A percentile compares a stretch with the other conserved stretches of the same genome.
phyloP scores from a whole-genome alignment of 2,113 vertebrate genomes.

The Ictalurus furcatus region DNA sequence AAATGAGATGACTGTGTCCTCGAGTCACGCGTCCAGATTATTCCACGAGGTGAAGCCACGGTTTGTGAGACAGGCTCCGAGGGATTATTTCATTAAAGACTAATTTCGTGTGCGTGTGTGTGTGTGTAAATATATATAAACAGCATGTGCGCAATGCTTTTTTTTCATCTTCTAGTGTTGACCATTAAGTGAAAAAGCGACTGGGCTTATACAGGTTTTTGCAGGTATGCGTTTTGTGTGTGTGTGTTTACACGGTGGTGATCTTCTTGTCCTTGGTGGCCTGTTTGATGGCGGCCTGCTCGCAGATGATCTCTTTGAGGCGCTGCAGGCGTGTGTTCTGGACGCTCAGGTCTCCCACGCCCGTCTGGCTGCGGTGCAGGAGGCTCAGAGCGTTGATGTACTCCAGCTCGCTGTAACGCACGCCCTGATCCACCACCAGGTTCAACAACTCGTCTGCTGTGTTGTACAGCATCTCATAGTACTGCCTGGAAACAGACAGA shows the following conservation, averaged over 20 bases:
- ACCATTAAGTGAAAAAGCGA: background rate
- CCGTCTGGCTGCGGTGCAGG: conserved; percentile 95
- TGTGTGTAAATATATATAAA: background rate
- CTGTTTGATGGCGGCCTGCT: conserved; percentile 97
- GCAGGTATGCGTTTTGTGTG: background rate
- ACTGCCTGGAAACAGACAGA: conserved; percentile 76
- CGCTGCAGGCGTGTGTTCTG: conserved; percentile 92
- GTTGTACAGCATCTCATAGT: conserved; percentile 99
- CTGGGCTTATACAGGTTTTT: background rate
- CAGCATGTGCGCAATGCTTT: background rate
- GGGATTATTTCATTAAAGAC: conserved; percentile 38
- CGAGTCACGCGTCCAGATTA: conserved; percentile 58
- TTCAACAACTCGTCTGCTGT: conserved; percentile 92
- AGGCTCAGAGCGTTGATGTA: conserved; percentile 94
- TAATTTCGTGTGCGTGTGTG: background rate
- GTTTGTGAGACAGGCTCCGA: conserved; percentile 25
- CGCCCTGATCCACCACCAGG: conserved; percentile 97
- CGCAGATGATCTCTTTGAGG: conserved; percentile 97
- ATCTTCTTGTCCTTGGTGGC: conserved; percentile 99
- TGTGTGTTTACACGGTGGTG: conserved; percentile 83
- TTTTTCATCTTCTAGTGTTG: background rate
- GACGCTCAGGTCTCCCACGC: conserved; percentile 90
- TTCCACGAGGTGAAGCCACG: conserved; percentile 42
- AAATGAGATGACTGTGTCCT: conserved; percentile 69
- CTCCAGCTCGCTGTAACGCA: conserved; percentile 96